These are phyloP conservation scores for Ornithoptera alexandrae DNA, from an alignment of 2,888 invertebrate genomes.

Conservation along the genomic window DNA sequence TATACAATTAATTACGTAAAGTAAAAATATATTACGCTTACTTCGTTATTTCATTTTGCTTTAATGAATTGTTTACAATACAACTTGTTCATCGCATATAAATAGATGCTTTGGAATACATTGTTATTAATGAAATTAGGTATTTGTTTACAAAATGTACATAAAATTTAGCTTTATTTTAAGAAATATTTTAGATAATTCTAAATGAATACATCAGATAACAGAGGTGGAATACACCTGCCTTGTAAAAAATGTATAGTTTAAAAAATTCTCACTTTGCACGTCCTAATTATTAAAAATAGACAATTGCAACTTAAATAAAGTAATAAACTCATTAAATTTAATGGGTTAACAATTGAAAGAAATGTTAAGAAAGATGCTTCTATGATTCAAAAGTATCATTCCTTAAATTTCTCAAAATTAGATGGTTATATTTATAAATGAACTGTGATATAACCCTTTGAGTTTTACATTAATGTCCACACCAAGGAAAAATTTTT, in stretches of 20 bases:
- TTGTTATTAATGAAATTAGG: constrained; percentile 18
- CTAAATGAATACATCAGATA: constrained; percentile 7
- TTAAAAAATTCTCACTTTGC: constrained; percentile 13
- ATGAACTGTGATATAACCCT: constrained; percentile 37
- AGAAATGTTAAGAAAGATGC: not conserved
- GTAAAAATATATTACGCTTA: constrained; percentile 46
- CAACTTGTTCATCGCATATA: constrained; percentile 35
- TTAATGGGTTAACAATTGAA: not conserved
- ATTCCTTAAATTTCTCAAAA: constrained; percentile 14
- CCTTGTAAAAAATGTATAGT: constrained; percentile 17
- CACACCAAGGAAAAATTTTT: constrained; percentile 22
- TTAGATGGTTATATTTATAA: constrained; percentile 30
- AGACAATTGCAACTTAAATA: not conserved
- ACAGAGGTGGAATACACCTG: constrained; percentile 11
- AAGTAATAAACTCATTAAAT: not conserved
- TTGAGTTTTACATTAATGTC: constrained; percentile 27
- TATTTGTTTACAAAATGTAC: constrained; percentile 36
- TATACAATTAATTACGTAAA: constrained; percentile 45
- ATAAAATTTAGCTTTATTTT: constrained; percentile 35
- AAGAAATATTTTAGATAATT: constrained; percentile 26
- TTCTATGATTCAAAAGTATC: not conserved
- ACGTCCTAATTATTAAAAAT: constrained; percentile 24
- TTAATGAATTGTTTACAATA: constrained; percentile 30
- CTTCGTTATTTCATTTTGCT: constrained; percentile 43
- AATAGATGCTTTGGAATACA: constrained; percentile 39